phyloP scores from a whole-genome alignment of 2,888 invertebrate species.

The Dicranocentrus wangi region DNA sequence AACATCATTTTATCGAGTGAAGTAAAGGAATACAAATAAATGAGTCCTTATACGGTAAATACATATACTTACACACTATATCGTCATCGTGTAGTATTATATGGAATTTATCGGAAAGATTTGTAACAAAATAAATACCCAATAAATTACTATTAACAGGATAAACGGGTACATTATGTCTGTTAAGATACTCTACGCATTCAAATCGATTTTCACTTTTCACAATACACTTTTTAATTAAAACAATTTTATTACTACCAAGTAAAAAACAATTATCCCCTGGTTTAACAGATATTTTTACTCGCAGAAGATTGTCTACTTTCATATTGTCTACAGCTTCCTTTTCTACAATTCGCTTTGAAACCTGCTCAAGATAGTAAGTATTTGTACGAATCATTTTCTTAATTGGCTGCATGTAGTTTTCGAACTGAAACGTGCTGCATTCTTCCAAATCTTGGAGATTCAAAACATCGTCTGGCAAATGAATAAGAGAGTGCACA shows the following conservation, averaged over 20 bases:
- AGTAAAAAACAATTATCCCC: conserved; percentile 29
- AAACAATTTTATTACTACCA: not conserved
- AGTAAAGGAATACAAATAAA: conserved; percentile 51
- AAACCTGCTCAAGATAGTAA: conserved; percentile 18
- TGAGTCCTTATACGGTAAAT: conserved; percentile 28
- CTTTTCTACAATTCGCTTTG: not conserved
- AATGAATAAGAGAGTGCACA: conserved; percentile 31
- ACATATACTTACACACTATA: conserved; percentile 13
- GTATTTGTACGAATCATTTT: not conserved
- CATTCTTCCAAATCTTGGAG: conserved; percentile 22
- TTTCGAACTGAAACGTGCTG: conserved; percentile 42
- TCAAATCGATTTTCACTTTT: not conserved
- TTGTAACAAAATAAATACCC: not conserved
- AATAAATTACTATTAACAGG: conserved; percentile 15
- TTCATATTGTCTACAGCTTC: not conserved
- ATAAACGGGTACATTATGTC: not conserved
- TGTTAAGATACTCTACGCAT: not conserved
- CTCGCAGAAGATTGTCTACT: not conserved
- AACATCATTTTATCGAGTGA: too few species aligned
- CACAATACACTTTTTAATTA: not conserved
- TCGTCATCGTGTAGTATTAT: not conserved
- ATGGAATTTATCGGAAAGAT: conserved; percentile 7
- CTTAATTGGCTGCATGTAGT: conserved; percentile 43
- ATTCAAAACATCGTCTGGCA: conserved; percentile 20
- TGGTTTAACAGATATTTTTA: not conserved